Percentiles rank a stretch among this genome's conserved stretches.
These are phyloP conservation scores for Athrips mouffetella DNA, from an alignment of 2,888 invertebrate genomes.

Conservation along the genomic window DNA sequence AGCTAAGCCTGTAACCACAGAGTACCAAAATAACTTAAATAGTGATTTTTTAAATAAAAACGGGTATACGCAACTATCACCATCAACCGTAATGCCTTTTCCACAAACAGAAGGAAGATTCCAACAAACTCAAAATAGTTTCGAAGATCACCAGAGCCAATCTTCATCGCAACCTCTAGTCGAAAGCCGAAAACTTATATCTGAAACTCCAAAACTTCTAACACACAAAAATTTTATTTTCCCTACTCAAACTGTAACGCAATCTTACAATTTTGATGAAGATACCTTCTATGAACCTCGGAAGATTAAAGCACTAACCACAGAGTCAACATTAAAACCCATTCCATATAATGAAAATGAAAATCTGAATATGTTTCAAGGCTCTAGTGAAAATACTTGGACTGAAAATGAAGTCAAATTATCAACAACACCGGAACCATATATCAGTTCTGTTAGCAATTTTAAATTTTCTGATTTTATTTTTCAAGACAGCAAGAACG, in stretches of 20 bases:
- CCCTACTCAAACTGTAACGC: constrained; percentile 48
- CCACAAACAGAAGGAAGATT: constrained; percentile 14
- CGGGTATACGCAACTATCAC: constrained; percentile 20
- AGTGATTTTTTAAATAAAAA: constrained; percentile 19
- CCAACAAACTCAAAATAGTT: constrained; percentile 13
- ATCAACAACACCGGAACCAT: constrained; percentile 29
- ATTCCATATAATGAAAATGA: constrained; percentile 24
- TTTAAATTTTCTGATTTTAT: constrained; percentile 41
- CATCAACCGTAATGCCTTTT: constrained; percentile 13
- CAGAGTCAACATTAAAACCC: constrained; percentile 22
- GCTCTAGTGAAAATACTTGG: constrained; percentile 26
- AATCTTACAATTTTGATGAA: constrained; percentile 54
- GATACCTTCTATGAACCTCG: constrained; percentile 42
- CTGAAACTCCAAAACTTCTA: constrained; percentile 39
- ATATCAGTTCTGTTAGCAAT: constrained; percentile 26
- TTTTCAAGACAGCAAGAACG: constrained; percentile 33
- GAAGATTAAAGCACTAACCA: constrained; percentile 32
- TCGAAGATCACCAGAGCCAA: neutral
- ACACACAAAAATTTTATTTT: constrained; percentile 47
- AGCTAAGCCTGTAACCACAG: neutral
- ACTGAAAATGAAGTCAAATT: constrained; percentile 30
- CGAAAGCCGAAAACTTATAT: constrained; percentile 15
- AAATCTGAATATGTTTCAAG: constrained; percentile 24
- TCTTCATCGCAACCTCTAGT: constrained; percentile 6
- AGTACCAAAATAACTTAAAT: neutral